Percentiles rank a stretch among this genome's conserved stretches.
Evolutionary conservation across 2,797 vertebrate species (phyloP).

Genomic region (Rhinatrema bivittatum): DNA sequence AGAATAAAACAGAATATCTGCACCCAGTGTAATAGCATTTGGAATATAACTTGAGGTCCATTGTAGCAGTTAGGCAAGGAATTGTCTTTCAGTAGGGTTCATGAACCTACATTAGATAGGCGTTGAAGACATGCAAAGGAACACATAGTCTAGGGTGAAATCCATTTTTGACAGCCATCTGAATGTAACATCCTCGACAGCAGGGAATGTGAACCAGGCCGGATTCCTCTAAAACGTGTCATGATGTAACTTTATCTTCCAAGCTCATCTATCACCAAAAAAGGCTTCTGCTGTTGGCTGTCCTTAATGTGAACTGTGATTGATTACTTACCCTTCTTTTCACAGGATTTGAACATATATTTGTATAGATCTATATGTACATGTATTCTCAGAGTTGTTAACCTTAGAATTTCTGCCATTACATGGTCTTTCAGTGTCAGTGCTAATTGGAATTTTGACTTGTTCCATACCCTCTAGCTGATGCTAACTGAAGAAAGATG

Average conservation of each 20-base stretch:
- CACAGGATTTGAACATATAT: constrained; percentile 1
- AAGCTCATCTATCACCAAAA: not conserved
- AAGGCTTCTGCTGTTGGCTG: not conserved
- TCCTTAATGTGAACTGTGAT: not conserved
- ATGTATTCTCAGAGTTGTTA: not conserved
- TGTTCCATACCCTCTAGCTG: not conserved
- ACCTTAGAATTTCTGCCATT: not conserved
- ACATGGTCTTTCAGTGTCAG: constrained; percentile 2
- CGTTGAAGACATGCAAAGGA: too few species aligned
- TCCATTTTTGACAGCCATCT: not conserved
- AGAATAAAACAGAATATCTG: too few species aligned
- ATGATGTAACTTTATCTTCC: not conserved
- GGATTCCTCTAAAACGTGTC: not conserved
- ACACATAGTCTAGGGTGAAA: too few species aligned
- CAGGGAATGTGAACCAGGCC: not conserved
- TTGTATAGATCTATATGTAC: too few species aligned
- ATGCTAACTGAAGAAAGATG: not conserved
- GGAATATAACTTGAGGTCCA: too few species aligned
- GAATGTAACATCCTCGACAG: not conserved
- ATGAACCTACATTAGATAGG: too few species aligned
- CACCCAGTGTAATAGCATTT: too few species aligned
- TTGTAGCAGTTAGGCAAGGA: too few species aligned
- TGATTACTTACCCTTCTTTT: not conserved
- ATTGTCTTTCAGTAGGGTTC: too few species aligned
- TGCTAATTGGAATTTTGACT: not conserved